These are phyloP conservation scores for Stenolophus ochropezus DNA, from an alignment of 2,888 invertebrate species.

Conservation along the genomic window DNA sequence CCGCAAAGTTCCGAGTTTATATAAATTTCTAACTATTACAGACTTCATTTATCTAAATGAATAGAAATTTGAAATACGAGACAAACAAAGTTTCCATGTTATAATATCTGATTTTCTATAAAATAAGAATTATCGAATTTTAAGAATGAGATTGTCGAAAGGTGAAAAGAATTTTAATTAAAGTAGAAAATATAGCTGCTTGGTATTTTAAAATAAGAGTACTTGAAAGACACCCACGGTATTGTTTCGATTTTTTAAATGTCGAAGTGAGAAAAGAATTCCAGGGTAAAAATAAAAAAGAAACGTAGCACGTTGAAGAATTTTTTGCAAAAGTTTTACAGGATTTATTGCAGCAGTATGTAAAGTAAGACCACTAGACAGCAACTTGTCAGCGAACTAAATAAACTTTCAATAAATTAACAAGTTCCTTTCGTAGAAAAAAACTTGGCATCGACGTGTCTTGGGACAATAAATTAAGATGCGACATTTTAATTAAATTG, in stretches of 20 bases:
- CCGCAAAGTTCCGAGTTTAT: neutral
- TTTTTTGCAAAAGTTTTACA: neutral
- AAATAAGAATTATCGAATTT: too few species aligned
- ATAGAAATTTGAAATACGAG: neutral
- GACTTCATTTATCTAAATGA: neutral
- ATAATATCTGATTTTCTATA: too few species aligned
- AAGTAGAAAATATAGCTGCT: too few species aligned
- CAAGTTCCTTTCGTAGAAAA: neutral
- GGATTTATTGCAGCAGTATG: neutral
- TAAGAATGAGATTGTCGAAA: too few species aligned
- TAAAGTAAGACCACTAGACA: constrained; percentile 20
- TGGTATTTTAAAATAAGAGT: too few species aligned
- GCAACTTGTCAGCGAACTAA: constrained; percentile 29
- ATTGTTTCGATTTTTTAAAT: too few species aligned
- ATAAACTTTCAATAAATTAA: constrained; percentile 42
- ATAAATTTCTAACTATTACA: neutral
- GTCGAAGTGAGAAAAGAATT: too few species aligned
- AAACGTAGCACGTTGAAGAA: neutral
- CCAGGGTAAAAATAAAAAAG: neutral
- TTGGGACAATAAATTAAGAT: constrained; percentile 28
- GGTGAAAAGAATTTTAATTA: too few species aligned
- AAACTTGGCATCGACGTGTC: constrained; percentile 17
- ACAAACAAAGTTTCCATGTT: neutral
- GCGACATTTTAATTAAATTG: constrained; percentile 39
- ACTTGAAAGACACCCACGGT: too few species aligned